A percentile compares a stretch with the other conserved stretches of the same genome.
Conservation (phyloP, 2,797 vertebrate species). For the Poliocrania exsul region DNA sequence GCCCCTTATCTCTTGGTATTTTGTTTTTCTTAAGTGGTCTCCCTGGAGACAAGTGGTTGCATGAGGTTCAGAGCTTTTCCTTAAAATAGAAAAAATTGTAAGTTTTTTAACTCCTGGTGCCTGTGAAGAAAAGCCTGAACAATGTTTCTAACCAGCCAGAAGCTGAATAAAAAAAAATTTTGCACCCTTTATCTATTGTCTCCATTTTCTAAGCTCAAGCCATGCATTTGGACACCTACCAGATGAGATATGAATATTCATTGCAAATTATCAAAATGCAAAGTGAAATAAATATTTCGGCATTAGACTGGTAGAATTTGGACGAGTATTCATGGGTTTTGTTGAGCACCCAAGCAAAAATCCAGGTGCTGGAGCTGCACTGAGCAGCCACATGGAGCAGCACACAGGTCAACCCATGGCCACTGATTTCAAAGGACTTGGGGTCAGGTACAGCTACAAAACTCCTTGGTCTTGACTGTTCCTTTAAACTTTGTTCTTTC, state of each 20-base stretch:
- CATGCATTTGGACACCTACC: neutral
- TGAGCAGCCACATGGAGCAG: neutral
- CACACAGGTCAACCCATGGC: rapidly evolving
- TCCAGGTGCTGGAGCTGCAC: neutral
- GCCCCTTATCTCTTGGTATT: neutral
- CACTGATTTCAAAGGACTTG: neutral
- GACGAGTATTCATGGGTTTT: neutral
- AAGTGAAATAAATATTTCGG: neutral
- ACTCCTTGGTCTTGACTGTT: neutral
- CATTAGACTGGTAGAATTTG: neutral
- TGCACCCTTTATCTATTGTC: neutral
- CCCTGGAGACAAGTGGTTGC: slow-evolving; percentile 34
- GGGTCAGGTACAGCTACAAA: neutral
- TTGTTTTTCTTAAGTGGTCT: slow-evolving; percentile 46
- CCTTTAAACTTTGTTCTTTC: neutral
- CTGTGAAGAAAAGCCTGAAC: neutral
- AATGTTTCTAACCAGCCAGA: neutral
- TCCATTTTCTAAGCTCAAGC: neutral
- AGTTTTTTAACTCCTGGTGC: neutral
- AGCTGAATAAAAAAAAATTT: neutral
- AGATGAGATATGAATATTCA: neutral
- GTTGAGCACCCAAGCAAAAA: neutral
- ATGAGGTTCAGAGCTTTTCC: neutral
- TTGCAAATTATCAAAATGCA: neutral
- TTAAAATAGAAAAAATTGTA: slow-evolving; percentile 18